Percentiles rank a stretch among this genome's conserved stretches.
phyloP scores from a whole-genome alignment of 2,888 invertebrate genomes.

The Girardia tigrina region DNA sequence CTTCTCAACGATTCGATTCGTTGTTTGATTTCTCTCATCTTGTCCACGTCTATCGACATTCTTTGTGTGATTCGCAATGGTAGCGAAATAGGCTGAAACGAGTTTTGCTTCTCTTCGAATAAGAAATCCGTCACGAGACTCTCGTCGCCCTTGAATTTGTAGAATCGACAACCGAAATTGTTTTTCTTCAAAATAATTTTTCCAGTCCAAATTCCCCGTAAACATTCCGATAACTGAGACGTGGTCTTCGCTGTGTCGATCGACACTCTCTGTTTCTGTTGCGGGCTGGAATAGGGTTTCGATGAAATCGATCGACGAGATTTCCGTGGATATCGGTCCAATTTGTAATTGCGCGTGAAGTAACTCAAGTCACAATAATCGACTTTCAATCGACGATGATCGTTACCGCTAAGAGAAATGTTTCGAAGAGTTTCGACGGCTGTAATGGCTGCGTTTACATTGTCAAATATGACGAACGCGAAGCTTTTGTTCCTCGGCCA shows the following conservation, averaged over 20 bases:
- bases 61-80: not conserved
- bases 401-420: constrained; percentile 63
- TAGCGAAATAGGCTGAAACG: not conserved
- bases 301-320: not conserved
- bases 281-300: not conserved
- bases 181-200: constrained; percentile 85
- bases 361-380: constrained; percentile 74
- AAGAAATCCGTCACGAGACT: constrained; percentile 60
- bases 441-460: constrained; percentile 85
- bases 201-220: constrained; percentile 72
- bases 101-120: not conserved
- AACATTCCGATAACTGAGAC: constrained; percentile 47
- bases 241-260: constrained; percentile 39
- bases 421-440: constrained; percentile 60
- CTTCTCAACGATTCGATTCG: not conserved
- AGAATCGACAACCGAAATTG: constrained; percentile 84
- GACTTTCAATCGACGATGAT: constrained; percentile 70
- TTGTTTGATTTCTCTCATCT: not conserved
- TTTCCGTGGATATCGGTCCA: not conserved
- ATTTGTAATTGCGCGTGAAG: not conserved
- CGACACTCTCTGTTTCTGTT: not conserved
- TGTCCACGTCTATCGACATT: not conserved
- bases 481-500: constrained; percentile 83
- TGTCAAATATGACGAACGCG: constrained; percentile 87
- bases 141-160: constrained; percentile 78